Evolutionary conservation across 2,888 invertebrate species (phyloP), one percentile per base, ranked within the genome.

Genomic region (Hylaea fasciaria): DNA sequence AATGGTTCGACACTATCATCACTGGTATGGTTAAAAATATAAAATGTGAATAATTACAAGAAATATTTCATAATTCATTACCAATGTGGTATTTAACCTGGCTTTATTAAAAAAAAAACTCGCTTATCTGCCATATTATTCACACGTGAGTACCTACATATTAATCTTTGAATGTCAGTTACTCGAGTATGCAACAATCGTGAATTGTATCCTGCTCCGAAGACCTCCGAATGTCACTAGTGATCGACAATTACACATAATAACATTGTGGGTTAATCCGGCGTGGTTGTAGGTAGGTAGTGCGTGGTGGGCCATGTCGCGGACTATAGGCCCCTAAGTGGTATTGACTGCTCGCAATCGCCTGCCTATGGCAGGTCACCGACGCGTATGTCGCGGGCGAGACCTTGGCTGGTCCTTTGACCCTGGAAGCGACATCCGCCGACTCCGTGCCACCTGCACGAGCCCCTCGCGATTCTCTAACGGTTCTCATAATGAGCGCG

Each of bases 401-500:
- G 83, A 83, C 91, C 90, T 91, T 89, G 90, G 77, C 71, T 66
- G 75, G 91, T 89, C 87, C 86, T 86, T 87, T 90, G 90, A 91
- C 86, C 90, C 82, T 79, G 78, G 82, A 76, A 79, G 76, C 81
- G 75, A 80, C 79, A 79, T 77, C 79, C 80, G 83, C 71, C 70
- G 77, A 68, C 74, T 71, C 73, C 73, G 69, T 75, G 74, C 82
- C 88, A 89, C 89, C 88, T 89, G 89, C 84, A 74, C 67, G 80
- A 77, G 83, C 85, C 84, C 77, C 86, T 74, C 75, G 49, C 62
- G 52, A 58, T 56, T 60, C 37, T 59, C 50, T 58, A 63, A 63
- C 58, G 51, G 57, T 52, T 35, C 53, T 45, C 32, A 57, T 56
- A 45, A 51, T 40, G 51, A 50, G 35, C 50, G 51, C 49, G 32